These are phyloP conservation scores for Liodrosophila aerea DNA, from an alignment of 2,888 invertebrate species.

Conservation along the genomic window DNA sequence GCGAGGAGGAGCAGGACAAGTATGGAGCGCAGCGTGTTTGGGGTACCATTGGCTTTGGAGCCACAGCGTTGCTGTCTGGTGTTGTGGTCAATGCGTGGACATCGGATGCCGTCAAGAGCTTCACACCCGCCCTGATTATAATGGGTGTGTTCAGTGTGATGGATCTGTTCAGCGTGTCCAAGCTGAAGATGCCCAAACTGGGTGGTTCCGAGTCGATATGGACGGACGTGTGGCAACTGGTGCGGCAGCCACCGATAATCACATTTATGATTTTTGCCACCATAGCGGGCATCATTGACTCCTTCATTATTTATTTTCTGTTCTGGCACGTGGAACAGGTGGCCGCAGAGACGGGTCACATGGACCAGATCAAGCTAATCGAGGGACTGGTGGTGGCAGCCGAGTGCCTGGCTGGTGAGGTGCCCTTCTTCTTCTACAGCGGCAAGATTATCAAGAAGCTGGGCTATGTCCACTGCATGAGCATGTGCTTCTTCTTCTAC, in stretches of 20 bases:
- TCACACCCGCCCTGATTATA: constrained; percentile 88
- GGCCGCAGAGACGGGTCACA: constrained; percentile 85
- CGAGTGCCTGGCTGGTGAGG: constrained; percentile 90
- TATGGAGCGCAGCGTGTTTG: constrained; percentile 92
- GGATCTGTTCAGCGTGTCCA: constrained; percentile 87
- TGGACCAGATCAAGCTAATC: constrained; percentile 88
- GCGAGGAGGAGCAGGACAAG: constrained; percentile 86
- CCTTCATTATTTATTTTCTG: constrained; percentile 91
- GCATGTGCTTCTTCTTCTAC: constrained; percentile 90
- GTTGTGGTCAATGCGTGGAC: constrained; percentile 88
- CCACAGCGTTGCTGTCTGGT: constrained; percentile 88
- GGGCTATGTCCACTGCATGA: constrained; percentile 90
- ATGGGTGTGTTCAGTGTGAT: constrained; percentile 86
- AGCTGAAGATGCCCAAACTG: constrained; percentile 86
- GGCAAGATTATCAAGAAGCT: constrained; percentile 90
- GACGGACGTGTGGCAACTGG: constrained; percentile 85
- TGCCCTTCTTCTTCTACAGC: constrained; percentile 88
- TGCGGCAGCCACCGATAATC: constrained; percentile 86
- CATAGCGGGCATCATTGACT: constrained; percentile 89
- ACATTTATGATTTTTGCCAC: constrained; percentile 89
- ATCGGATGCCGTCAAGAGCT: constrained; percentile 84
- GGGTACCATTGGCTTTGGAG: constrained; percentile 91
- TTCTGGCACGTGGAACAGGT: constrained; percentile 93
- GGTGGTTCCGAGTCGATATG: constrained; percentile 87
- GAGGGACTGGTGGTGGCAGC: constrained; percentile 91